Conservation (phyloP, 64 coral and sea anemone genomes). For the Porites lutea region DNA sequence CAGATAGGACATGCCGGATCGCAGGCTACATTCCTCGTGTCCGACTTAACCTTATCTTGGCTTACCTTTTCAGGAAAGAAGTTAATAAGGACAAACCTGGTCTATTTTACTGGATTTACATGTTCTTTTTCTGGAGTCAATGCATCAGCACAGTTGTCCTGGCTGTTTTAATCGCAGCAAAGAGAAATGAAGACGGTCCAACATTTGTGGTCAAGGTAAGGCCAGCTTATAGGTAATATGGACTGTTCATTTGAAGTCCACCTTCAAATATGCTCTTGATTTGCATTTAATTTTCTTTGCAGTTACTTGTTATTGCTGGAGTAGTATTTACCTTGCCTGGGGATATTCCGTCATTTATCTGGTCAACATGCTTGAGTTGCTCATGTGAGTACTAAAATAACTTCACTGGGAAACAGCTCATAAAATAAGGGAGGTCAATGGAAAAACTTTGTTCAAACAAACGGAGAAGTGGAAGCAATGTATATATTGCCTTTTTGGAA, state of each 20-base stretch:
- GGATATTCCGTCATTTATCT: conserved; percentile 64
- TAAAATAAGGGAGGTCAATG: too few species aligned
- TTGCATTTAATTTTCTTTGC: neutral
- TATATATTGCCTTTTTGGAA: too few species aligned
- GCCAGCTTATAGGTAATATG: neutral
- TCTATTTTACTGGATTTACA: conserved; percentile 50
- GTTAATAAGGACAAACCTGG: neutral
- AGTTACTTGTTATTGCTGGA: conserved; percentile 60
- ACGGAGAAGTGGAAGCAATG: too few species aligned
- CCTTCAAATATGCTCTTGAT: neutral
- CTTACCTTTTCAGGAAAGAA: neutral
- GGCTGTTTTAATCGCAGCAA: conserved; percentile 32
- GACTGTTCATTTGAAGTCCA: neutral
- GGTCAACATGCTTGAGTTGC: conserved; percentile 23
- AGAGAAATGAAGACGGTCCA: conserved; percentile 46
- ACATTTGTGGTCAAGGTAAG: conserved; percentile 55
- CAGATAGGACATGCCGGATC: too few species aligned
- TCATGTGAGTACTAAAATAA: conserved; percentile 40
- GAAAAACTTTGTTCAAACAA: too few species aligned
- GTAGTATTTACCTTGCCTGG: conserved; percentile 45
- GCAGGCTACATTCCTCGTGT: neutral
- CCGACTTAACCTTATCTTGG: neutral
- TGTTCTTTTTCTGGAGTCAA: conserved; percentile 56
- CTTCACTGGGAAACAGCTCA: neutral
- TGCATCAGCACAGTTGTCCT: conserved; percentile 24